These are phyloP conservation scores for Thaleichthys pacificus DNA, from an alignment of 2,797 vertebrate genomes.

Conservation along the genomic window DNA sequence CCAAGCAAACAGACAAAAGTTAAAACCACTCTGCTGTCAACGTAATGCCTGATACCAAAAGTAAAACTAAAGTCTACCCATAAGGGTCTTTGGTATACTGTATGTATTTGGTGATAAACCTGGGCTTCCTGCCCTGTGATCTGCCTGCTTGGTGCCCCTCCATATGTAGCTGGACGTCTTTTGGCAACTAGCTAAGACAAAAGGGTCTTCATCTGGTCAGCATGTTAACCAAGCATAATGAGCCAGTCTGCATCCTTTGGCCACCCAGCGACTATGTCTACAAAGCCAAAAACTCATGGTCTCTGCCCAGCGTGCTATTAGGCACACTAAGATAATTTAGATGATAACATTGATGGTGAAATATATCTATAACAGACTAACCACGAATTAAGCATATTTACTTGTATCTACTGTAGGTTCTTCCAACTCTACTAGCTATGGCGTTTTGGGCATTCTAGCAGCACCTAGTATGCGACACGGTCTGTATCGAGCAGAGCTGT, in stretches of 20 bases:
- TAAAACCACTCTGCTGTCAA: slow-evolving; percentile 13
- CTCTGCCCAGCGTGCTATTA: slow-evolving; percentile 22
- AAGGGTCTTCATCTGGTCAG: slow-evolving; percentile 56
- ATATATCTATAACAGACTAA: not conserved
- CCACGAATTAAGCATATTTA: not conserved
- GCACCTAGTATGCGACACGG: slow-evolving; percentile 61
- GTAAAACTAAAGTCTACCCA: slow-evolving; percentile 7
- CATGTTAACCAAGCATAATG: slow-evolving; percentile 46
- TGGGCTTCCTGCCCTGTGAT: slow-evolving; percentile 35
- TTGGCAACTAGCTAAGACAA: slow-evolving; percentile 45
- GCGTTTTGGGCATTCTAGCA: slow-evolving; percentile 57
- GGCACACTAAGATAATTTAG: slow-evolving; percentile 10
- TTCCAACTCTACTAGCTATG: slow-evolving; percentile 26
- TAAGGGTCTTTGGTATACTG: slow-evolving; percentile 11
- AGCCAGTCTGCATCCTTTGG: slow-evolving; percentile 42
- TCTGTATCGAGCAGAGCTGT: slow-evolving; percentile 66
- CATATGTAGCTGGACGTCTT: slow-evolving; percentile 40
- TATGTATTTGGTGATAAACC: slow-evolving; percentile 17
- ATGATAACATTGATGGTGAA: slow-evolving; percentile 28
- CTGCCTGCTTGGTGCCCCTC: slow-evolving; percentile 36
- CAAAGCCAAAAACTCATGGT: slow-evolving; percentile 41
- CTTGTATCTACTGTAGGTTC: slow-evolving; percentile 11
- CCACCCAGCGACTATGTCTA: slow-evolving; percentile 29
- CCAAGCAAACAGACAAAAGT: slow-evolving; percentile 17
- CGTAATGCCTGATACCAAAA: slow-evolving; percentile 2